Conservation (phyloP, 2,797 vertebrate species). For the Hoplostethus mediterraneus region DNA sequence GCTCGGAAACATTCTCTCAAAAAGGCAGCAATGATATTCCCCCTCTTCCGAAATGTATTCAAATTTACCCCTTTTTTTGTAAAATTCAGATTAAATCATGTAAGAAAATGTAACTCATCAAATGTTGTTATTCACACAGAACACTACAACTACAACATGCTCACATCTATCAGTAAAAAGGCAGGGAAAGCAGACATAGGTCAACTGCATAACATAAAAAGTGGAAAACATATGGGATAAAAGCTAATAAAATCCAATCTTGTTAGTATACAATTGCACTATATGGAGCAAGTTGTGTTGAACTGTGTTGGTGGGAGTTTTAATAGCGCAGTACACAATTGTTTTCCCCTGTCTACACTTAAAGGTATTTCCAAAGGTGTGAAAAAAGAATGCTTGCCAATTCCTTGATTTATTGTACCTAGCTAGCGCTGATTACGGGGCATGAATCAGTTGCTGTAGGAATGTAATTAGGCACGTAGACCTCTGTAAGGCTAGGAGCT, state of each 20-base stretch:
- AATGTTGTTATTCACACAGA: too few relatives aligned
- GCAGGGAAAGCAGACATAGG: constrained; percentile 23
- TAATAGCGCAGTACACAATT: constrained; percentile 76
- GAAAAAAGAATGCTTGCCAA: constrained; percentile 81
- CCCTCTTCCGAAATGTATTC: background rate
- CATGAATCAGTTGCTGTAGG: constrained; percentile 84
- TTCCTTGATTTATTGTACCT: constrained; percentile 85
- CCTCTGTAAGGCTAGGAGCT: constrained; percentile 75
- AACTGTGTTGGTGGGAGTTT: constrained; percentile 71
- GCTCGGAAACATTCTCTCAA: constrained; percentile 9
- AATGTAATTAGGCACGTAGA: constrained; percentile 85
- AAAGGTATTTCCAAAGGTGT: constrained; percentile 77
- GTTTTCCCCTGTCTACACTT: constrained; percentile 74
- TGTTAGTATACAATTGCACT: constrained; percentile 74
- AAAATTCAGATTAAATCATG: background rate
- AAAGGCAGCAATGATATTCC: background rate
- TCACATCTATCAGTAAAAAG: background rate
- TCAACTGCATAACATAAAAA: constrained; percentile 38
- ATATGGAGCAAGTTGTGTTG: constrained; percentile 61
- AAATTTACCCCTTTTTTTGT: background rate
- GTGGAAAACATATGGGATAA: constrained; percentile 49
- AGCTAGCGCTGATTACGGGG: constrained; percentile 84
- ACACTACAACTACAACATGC: too few relatives aligned
- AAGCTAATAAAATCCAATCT: constrained; percentile 64
- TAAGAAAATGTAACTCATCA: too few relatives aligned